Conservation (phyloP, 2,797 vertebrate genomes). For the Tadarida brasiliensis region DNA sequence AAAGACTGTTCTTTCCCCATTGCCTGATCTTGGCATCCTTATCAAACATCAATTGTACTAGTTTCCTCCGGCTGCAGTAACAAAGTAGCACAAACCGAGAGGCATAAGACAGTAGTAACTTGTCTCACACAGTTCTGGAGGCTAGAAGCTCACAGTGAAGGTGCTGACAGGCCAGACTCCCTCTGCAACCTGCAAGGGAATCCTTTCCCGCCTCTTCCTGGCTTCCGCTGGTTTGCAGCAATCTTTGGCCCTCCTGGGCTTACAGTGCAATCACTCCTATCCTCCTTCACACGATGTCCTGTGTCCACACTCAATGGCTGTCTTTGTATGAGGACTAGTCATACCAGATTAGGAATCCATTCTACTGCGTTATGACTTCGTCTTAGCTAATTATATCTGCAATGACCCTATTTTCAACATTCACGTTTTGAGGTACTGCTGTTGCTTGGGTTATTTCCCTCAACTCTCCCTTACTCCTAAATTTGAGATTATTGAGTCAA, state of each 20-base stretch:
- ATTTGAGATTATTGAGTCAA: not conserved
- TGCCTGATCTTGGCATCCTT: not conserved
- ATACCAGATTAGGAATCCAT: not conserved
- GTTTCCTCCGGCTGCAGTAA: not conserved
- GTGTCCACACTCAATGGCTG: not conserved
- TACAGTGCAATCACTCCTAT: not conserved
- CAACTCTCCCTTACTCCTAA: not conserved
- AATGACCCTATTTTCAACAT: not conserved
- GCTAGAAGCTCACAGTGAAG: not conserved
- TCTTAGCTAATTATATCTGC: not conserved
- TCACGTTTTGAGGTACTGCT: not conserved
- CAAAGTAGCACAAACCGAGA: not conserved
- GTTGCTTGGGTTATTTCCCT: not conserved
- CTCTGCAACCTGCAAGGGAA: not conserved
- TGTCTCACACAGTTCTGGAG: not conserved
- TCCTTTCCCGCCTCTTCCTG: not conserved
- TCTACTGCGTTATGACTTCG: not conserved
- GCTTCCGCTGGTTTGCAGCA: not conserved
- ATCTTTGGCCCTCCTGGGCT: not conserved
- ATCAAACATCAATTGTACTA: not conserved
- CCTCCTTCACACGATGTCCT: not conserved
- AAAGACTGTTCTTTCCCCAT: not conserved
- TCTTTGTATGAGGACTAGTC: not conserved
- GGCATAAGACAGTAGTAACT: not conserved
- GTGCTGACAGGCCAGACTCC: not conserved